A percentile compares a stretch with the other conserved stretches of the same genome.
Evolutionary conservation across 2,797 vertebrate species (phyloP).

Genomic region (Squalus acanthias): DNA sequence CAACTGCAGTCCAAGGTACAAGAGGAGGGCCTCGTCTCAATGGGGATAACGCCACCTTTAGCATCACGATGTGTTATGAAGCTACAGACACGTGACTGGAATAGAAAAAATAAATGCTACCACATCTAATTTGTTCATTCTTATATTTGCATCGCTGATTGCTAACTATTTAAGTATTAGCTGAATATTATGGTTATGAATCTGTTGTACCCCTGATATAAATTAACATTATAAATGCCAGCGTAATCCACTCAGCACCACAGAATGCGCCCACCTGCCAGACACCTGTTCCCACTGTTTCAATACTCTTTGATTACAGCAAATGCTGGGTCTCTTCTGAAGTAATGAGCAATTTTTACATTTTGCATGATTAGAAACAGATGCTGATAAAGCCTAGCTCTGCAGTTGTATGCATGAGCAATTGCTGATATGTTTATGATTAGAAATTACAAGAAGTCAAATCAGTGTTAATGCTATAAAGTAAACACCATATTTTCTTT

Average conservation of each 20-base stretch:
- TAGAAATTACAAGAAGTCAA: slow-evolving; percentile 64
- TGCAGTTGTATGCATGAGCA: slow-evolving; percentile 88
- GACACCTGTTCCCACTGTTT: slow-evolving; percentile 86
- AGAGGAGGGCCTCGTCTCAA: neutral
- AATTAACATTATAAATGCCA: slow-evolving; percentile 37
- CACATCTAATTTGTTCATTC: slow-evolving; percentile 24
- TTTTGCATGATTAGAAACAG: slow-evolving; percentile 97
- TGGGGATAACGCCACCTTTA: neutral
- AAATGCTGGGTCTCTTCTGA: slow-evolving; percentile 91
- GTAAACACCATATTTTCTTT: slow-evolving; percentile 29
- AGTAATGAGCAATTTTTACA: slow-evolving; percentile 86
- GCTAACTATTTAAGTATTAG: slow-evolving; percentile 38
- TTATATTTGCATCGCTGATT: slow-evolving; percentile 34
- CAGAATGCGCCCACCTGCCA: slow-evolving; percentile 89
- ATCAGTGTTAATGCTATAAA: slow-evolving; percentile 38
- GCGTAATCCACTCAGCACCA: slow-evolving; percentile 49
- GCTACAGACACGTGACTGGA: neutral
- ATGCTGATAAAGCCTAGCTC: slow-evolving; percentile 78
- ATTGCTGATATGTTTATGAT: slow-evolving; percentile 85
- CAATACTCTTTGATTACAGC: slow-evolving; percentile 99
- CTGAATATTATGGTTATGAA: slow-evolving; percentile 39
- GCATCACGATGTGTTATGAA: neutral
- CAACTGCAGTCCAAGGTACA: neutral
- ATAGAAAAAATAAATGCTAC: neutral
- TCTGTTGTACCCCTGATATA: slow-evolving; percentile 30